Evolutionary conservation across 2,113 vertebrate genomes (phyloP).

Genomic region (Hirundichthys speculiger): DNA sequence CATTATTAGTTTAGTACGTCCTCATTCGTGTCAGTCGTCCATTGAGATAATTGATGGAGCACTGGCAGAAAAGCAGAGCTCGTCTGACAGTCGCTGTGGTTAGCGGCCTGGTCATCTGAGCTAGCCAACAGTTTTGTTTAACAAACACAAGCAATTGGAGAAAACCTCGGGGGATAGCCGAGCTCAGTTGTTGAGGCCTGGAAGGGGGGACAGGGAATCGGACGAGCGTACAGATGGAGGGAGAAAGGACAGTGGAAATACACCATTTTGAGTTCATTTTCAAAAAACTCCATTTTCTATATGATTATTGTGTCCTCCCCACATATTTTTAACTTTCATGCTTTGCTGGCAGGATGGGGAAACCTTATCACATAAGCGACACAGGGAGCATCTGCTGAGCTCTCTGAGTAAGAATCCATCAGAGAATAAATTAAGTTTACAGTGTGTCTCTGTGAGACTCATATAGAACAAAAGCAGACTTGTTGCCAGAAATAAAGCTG

Average conservation of each 20-base stretch:
- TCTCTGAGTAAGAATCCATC: constrained; percentile 23
- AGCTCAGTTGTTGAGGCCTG: constrained; percentile 20
- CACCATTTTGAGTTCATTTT: constrained; percentile 41
- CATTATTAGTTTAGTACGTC: background rate
- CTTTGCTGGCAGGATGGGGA: constrained; percentile 27
- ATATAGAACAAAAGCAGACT: constrained; percentile 10
- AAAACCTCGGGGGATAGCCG: constrained; percentile 42
- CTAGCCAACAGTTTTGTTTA: constrained; percentile 47
- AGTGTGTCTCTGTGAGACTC: constrained; percentile 6
- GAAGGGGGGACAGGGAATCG: constrained; percentile 11
- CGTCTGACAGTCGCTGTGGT: constrained; percentile 37
- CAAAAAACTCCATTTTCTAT: constrained; percentile 22
- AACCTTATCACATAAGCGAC: constrained; percentile 26
- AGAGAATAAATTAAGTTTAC: constrained; percentile 27
- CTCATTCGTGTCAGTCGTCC: no score
- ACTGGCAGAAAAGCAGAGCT: background rate
- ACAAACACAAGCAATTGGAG: constrained; percentile 60
- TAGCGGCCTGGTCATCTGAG: constrained; percentile 22
- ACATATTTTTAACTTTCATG: constrained; percentile 13
- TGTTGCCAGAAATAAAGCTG: constrained; percentile 9
- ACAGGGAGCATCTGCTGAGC: constrained; percentile 15
- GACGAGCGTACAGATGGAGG: constrained; percentile 17
- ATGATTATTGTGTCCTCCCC: constrained; percentile 2
- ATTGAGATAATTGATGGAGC: background rate
- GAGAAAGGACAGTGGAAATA: constrained; percentile 23